Evolutionary conservation across 2,888 invertebrate genomes (phyloP).

Genomic region (Acrobasis consociella): DNA sequence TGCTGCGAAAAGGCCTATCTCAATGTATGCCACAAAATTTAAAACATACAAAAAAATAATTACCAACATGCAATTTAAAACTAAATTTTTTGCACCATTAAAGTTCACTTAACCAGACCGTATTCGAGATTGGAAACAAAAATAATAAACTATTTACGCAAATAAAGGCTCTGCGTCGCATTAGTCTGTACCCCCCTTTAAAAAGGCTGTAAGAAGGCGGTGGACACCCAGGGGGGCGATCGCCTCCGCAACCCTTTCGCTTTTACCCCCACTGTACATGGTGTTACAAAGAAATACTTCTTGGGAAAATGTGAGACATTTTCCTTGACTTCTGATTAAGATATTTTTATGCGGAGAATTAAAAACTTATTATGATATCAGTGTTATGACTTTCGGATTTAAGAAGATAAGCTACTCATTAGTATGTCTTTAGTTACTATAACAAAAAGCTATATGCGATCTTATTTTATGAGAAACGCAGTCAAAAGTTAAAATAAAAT

Average conservation of each 20-base stretch:
- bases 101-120: slow-evolving; percentile 10
- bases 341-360: too few relatives aligned
- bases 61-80: not conserved
- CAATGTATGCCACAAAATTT: too few relatives aligned
- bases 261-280: slow-evolving; percentile 77
- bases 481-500: too few relatives aligned
- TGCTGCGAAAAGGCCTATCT: too few relatives aligned
- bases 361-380: too few relatives aligned
- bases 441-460: too few relatives aligned
- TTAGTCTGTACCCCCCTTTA: slow-evolving; percentile 77
- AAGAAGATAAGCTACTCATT: too few relatives aligned
- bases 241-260: slow-evolving; percentile 82
- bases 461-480: too few relatives aligned
- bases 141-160: slow-evolving; percentile 39
- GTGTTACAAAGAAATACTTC: slow-evolving; percentile 50
- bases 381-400: too few relatives aligned
- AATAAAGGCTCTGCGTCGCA: slow-evolving; percentile 60
- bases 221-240: slow-evolving; percentile 73
- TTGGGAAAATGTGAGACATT: slow-evolving; percentile 13
- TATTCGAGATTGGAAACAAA: slow-evolving; percentile 32
- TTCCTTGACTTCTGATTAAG: not conserved
- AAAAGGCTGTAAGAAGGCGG: slow-evolving; percentile 83
- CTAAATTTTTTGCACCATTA: not conserved
- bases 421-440: too few relatives aligned
- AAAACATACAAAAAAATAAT: not conserved